Base-by-base conservation (phyloP, 2,888 invertebrate species). In the Cephus nigrinus region DNA sequence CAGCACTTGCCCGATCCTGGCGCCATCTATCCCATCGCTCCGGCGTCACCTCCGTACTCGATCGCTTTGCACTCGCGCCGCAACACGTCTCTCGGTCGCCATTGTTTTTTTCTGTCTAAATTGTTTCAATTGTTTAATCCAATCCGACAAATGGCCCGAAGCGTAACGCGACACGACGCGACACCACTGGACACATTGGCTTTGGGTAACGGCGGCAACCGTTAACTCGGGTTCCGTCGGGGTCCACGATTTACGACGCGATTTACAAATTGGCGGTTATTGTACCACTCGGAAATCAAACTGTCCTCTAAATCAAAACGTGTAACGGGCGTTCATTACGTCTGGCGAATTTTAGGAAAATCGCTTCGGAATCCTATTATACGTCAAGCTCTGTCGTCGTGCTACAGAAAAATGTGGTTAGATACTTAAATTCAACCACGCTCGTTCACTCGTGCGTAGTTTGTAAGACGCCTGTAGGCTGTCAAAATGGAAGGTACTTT, bases 221-320 rank as follows among this genome's bases (percentile, higher is more conserved):
- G 55, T 55, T 55, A 55, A 55, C 23, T 9, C 23, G 55, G 55
- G 23, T 23, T 9, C 9, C 23, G 40, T 40, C 40, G 40, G 23
- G 55, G 2, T 55, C 2, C 55, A 2, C 55, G 88, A 91, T 91
- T 91, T 91, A 91, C 89, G 90, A 90, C 86, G 88, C 88, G 90
- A 91, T 91, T 91, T 90, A 90, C 91, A 90, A 91, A 91, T 91
- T 91, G 90, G 90, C 89, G 91, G 91, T 91, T 90, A 91, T 91
- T 91, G 90, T 90, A 85, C 85, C 81, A 78, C 86, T 84, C 88
- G 86, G 88, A 89, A 90, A 90, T 90, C 90, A 90, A 90, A 90
- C 90, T 88, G 89, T 89, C 88, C 89, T 84, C 84, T 90, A 91
- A 90, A 90, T 91, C 90, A 90, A 90, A 90, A 88, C 86, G 87